Evolutionary conservation across 1,140 invertebrate species (phyloP).

Genomic region (Metaphire vulgaris): DNA sequence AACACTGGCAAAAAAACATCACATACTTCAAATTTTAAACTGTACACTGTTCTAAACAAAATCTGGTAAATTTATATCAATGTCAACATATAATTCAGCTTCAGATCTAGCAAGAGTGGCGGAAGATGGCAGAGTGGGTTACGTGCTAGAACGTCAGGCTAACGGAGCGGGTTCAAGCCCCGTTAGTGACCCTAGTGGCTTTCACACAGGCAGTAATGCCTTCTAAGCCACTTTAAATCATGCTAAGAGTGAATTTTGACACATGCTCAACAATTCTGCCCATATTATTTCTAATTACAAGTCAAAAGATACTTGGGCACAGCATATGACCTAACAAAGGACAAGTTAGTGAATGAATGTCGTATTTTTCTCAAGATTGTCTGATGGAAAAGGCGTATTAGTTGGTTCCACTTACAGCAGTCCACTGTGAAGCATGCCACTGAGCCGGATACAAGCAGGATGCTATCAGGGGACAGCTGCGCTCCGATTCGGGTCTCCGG

Average conservation of each 20-base stretch:
- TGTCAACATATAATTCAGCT: background rate
- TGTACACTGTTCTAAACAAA: background rate
- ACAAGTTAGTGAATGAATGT: background rate
- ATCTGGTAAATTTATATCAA: background rate
- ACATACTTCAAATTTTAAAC: background rate
- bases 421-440: background rate
- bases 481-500: background rate
- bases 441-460: background rate
- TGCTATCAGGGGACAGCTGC: background rate
- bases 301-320: too few relatives aligned
- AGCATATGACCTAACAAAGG: background rate
- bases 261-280: too few relatives aligned
- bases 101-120: background rate
- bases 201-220: background rate
- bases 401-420: background rate
- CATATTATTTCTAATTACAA: too few relatives aligned
- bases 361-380: background rate
- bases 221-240: background rate
- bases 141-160: too few relatives aligned
- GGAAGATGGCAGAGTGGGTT: too few relatives aligned
- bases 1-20: conserved; percentile 13
- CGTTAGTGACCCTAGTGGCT: background rate
- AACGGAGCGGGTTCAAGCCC: too few relatives aligned
- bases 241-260: background rate
- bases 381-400: background rate